Base-by-base conservation (phyloP, 2,113 vertebrate genomes). In the Datnioides undecimradiatus region DNA sequence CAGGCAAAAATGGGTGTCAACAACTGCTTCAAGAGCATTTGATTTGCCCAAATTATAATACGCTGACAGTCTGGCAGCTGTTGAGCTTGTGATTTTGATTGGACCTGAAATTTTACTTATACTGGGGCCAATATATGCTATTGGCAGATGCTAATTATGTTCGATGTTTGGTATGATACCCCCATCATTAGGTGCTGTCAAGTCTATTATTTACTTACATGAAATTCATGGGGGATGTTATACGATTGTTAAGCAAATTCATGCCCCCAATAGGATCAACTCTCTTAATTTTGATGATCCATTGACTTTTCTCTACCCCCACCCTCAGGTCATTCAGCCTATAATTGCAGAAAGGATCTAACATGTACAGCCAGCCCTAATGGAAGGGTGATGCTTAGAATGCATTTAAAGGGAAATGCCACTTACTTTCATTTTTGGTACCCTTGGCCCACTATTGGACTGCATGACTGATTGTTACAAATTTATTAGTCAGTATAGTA, bases 321-420 rank as follows among this genome's bases (percentile, higher is more conserved):
- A 64, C 58, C 57, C 49, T 76, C 16, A 57, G 46, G 67, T 49
- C 49, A 27, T 73, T 45, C 11, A 70, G 8, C 33, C 45, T 54
- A 29, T 13, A 51, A 2, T 25, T 52, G 52, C 52, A 58, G 21
- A 33, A 27, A 65, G 27, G 55, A 52, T 77, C 66, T 62, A 70
- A 63, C 77, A 64, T 76, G 54, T 86, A 76, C 87, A 86, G 74
- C 41, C 55, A 63, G 25, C 57, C 79, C 60, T 40, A 64, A 76
- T 36, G 59, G 73, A 64, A 52, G 55, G 62, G 63, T 70, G 3
- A 67, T 33, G 63, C 60, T 79, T 82, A 62, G 49, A 85, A 25
- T 78, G 45, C 64, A 58, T 90, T 88, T 79, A 82, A 91, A 90
- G 86, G 80, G 87, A 81, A 89, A 91, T 88, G 34, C 83, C 88